These are phyloP conservation scores for Numenius phaeopus DNA, from an alignment of 2,797 vertebrate species.

Conservation along the genomic window DNA sequence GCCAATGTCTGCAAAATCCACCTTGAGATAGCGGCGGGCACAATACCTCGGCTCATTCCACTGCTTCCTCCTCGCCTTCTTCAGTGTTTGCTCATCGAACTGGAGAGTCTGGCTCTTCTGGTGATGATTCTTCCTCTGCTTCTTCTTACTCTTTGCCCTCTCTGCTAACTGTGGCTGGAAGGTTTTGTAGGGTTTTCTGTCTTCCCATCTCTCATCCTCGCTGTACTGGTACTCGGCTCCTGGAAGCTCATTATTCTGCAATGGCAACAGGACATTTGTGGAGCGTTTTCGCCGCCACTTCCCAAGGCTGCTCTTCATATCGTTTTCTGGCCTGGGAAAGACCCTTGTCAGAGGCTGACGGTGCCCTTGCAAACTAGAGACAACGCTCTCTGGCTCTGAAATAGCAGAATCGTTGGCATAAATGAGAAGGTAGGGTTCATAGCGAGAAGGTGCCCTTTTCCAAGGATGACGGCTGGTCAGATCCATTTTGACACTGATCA, in stretches of 20 bases:
- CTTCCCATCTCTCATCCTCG: slow-evolving; percentile 84
- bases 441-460: slow-evolving; percentile 79
- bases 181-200: slow-evolving; percentile 85
- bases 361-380: slow-evolving; percentile 86
- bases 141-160: slow-evolving; percentile 85
- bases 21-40: slow-evolving; percentile 92
- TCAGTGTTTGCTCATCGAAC: slow-evolving; percentile 94
- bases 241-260: slow-evolving; percentile 96
- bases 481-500: slow-evolving; percentile 87
- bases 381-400: slow-evolving; percentile 90
- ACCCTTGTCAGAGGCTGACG: slow-evolving; percentile 21
- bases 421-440: slow-evolving; percentile 91
- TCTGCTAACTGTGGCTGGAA: slow-evolving; percentile 85
- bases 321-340: background rate
- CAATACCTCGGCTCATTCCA: slow-evolving; percentile 93
- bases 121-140: slow-evolving; percentile 86
- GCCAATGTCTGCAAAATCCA: slow-evolving; percentile 98
- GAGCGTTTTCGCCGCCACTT: slow-evolving; percentile 84
- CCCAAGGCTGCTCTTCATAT: background rate
- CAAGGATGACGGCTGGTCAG: slow-evolving; percentile 72
- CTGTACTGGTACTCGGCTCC: slow-evolving; percentile 88
- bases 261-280: slow-evolving; percentile 79
- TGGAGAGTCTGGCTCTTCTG: slow-evolving; percentile 90
- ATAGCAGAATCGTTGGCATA: slow-evolving; percentile 95
- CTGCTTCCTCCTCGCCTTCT: slow-evolving; percentile 93